Percentiles rank a stretch among this genome's conserved stretches.
Conservation (phyloP, 1,140 invertebrate species). For the Schlechtendalia chinensis region DNA sequence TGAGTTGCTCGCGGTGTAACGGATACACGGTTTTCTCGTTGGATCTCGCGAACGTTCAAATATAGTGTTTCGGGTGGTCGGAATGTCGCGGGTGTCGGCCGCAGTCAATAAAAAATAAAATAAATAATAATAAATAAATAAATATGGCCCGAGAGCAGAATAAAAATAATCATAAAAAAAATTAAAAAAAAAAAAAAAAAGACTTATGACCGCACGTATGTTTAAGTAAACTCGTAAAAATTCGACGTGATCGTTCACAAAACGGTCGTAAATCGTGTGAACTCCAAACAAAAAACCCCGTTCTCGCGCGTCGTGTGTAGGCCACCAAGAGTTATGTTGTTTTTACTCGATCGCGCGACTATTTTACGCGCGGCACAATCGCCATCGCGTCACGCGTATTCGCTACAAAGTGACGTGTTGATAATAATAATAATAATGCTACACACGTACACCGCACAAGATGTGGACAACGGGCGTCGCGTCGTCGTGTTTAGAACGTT, state of each 20-base stretch:
- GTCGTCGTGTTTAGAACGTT: not conserved
- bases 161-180: conserved; percentile 37
- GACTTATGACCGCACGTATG: conserved; percentile 41
- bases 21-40: not conserved
- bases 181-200: no score
- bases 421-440: no score
- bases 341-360: not conserved
- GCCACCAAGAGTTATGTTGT: not conserved
- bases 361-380: not conserved
- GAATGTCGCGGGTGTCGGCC: not conserved
- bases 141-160: not conserved
- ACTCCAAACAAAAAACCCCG: conserved; percentile 33
- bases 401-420: not conserved
- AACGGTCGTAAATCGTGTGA: conserved; percentile 39
- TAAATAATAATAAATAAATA: conserved; percentile 36
- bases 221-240: conserved; percentile 17
- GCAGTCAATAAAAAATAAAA: conserved; percentile 21
- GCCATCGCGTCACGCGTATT: not conserved
- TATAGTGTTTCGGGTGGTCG: conserved; percentile 7
- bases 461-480: not conserved
- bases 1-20: no score
- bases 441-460: not conserved
- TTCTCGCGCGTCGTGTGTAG: no score
- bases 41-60: conserved; percentile 6
- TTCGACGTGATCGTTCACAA: conserved; percentile 15